These are phyloP conservation scores for Drosophila atroscutellata DNA, from an alignment of 2,888 invertebrate genomes.

Conservation along the genomic window DNA sequence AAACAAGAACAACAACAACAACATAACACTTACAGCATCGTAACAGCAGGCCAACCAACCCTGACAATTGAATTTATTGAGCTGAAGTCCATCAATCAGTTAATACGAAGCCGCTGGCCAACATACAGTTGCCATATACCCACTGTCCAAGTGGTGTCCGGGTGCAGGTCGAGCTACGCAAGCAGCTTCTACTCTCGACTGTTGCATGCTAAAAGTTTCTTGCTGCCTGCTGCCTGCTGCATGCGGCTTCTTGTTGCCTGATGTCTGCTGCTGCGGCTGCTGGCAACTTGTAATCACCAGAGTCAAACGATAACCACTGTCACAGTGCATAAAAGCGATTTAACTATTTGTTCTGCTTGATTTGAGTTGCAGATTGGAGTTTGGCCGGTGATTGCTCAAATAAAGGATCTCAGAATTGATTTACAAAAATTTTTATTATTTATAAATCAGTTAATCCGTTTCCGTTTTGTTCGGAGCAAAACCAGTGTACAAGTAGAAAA, in stretches of 20 bases:
- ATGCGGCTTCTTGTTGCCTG: conserved; percentile 18
- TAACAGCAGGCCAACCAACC: conserved; percentile 27
- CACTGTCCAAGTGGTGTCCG: conserved; percentile 18
- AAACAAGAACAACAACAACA: conserved; percentile 12
- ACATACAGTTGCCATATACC: conserved; percentile 34
- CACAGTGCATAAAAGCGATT: conserved; percentile 28
- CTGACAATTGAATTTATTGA: conserved; percentile 78
- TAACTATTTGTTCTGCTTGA: background rate
- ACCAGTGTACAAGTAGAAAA: conserved; percentile 9
- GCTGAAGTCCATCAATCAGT: conserved; percentile 74
- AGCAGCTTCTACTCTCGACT: conserved; percentile 30
- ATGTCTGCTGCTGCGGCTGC: conserved; percentile 23
- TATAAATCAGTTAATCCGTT: background rate
- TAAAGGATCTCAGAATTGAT: no score
- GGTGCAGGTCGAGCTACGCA: background rate
- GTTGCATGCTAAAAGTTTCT: conserved; percentile 38
- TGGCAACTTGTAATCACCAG: conserved; percentile 53
- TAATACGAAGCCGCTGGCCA: conserved; percentile 63
- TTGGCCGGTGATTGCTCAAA: background rate
- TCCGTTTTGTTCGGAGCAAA: background rate
- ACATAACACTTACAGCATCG: conserved; percentile 5
- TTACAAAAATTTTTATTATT: no score
- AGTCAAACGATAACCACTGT: conserved; percentile 37
- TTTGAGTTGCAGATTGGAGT: no score
- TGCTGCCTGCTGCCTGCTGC: conserved; percentile 33